Conservation (phyloP, 1,140 invertebrate genomes). For the Nomia melanderi region DNA sequence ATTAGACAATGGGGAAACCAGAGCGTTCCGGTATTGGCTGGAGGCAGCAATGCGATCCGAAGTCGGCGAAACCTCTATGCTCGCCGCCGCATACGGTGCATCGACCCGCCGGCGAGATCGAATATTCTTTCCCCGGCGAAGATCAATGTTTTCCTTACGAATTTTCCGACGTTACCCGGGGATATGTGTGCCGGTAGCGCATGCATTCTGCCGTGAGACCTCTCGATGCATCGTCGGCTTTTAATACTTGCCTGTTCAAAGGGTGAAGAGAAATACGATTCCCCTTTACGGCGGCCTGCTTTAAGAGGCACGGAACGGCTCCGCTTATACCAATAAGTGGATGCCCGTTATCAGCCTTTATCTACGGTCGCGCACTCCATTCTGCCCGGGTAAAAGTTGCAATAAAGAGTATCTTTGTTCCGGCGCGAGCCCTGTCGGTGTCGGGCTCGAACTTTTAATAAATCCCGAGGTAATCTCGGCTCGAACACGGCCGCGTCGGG, state of each 20-base stretch:
- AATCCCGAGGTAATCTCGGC: not conserved
- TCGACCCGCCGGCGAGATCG: not conserved
- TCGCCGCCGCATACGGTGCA: no score
- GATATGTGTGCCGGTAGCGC: constrained; percentile 14
- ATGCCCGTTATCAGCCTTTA: constrained; percentile 48
- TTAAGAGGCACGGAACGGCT: constrained; percentile 34
- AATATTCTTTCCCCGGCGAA: constrained; percentile 1
- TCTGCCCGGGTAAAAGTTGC: not conserved
- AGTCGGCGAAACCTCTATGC: no score
- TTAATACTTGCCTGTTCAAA: constrained; percentile 53
- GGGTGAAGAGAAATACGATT: constrained; percentile 43
- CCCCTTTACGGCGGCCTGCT: constrained; percentile 25
- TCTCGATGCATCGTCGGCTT: constrained; percentile 37
- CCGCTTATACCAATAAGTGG: constrained; percentile 48
- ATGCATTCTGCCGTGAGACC: constrained; percentile 34
- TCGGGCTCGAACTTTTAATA: not conserved
- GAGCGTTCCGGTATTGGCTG: no score
- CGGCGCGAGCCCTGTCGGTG: not conserved
- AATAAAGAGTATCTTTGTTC: not conserved
- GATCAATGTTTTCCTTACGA: constrained; percentile 33
- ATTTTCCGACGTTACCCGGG: not conserved
- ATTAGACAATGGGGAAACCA: no score
- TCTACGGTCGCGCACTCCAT: constrained; percentile 7
- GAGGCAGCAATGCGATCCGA: no score
- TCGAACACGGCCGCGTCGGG: no score